phyloP scores from a whole-genome alignment of 1,140 invertebrate genomes.

The Teleogryllus occipitalis region DNA sequence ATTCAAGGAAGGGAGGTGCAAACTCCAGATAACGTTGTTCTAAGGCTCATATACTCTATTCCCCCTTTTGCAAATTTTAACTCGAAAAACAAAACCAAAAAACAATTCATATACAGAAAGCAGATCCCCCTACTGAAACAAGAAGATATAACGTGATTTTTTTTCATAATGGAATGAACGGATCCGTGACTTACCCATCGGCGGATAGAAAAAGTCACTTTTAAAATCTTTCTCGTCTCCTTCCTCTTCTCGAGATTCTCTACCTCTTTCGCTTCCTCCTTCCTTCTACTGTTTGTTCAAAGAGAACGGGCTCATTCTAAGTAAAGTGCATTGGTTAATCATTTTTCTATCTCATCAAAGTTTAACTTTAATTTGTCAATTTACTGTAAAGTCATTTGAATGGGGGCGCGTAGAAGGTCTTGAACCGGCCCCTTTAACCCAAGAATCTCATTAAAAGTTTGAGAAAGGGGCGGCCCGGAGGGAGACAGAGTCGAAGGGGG shows the following conservation, averaged over 20 bases:
- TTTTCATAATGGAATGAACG: not conserved
- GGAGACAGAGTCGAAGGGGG: not conserved
- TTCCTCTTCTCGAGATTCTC: not conserved
- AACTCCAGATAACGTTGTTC: no score
- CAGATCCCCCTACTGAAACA: no score
- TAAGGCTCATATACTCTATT: no score
- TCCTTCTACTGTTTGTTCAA: not conserved
- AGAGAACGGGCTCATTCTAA: not conserved
- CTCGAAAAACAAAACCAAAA: no score
- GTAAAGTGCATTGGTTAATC: not conserved
- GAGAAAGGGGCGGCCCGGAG: not conserved
- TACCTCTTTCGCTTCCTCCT: not conserved
- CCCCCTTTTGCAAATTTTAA: no score
- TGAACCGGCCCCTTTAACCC: not conserved
- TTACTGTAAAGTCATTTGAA: slow-evolving; percentile 5
- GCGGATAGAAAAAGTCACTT: not conserved
- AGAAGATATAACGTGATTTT: no score
- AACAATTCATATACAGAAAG: no score
- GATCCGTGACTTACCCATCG: not conserved
- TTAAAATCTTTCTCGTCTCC: not conserved
- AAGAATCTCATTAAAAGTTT: not conserved
- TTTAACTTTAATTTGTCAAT: slow-evolving; percentile 6
- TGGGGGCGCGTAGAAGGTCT: not conserved
- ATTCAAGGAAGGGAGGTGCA: no score
- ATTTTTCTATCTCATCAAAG: not conserved